Percentiles rank a stretch among this genome's conserved stretches.
phyloP scores from a whole-genome alignment of 2,888 invertebrate genomes.

The Dryobotodes eremita region DNA sequence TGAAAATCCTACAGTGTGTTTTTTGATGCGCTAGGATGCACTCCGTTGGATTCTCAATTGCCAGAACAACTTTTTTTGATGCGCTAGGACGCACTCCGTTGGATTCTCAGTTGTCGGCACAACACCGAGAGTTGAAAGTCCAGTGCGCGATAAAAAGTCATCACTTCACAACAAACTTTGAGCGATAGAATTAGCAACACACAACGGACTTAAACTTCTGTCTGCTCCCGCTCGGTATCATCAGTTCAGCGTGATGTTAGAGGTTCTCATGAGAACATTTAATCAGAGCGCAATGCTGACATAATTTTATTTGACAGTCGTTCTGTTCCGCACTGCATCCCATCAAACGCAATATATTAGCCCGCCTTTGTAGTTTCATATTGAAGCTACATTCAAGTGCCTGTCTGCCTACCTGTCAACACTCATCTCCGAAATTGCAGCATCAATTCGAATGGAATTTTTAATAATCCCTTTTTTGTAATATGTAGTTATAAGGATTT shows the following conservation, averaged over 20 bases:
- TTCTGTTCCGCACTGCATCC: slow-evolving; percentile 62
- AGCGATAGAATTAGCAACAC: background rate
- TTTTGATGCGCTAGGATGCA: background rate
- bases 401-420: slow-evolving; percentile 57
- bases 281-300: slow-evolving; percentile 71
- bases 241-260: slow-evolving; percentile 21
- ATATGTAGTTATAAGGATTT: background rate
- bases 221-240: background rate
- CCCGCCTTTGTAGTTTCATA: slow-evolving; percentile 57
- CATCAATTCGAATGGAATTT: slow-evolving; percentile 44
- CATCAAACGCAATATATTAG: slow-evolving; percentile 52
- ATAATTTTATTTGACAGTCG: slow-evolving; percentile 76
- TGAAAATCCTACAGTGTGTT: background rate
- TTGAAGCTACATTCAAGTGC: slow-evolving; percentile 43
- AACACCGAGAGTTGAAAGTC: background rate
- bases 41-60: background rate
- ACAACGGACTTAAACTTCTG: slow-evolving; percentile 47
- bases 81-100: background rate
- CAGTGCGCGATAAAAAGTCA: background rate
- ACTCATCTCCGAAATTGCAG: slow-evolving; percentile 38
- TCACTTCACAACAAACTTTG: background rate
- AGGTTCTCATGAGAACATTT: slow-evolving; percentile 71
- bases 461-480: slow-evolving; percentile 27
- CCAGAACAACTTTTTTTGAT: background rate
- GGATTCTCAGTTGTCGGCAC: background rate